Evolutionary conservation across 1,140 invertebrate genomes (phyloP).

Genomic region (Saxidomus purpurata): DNA sequence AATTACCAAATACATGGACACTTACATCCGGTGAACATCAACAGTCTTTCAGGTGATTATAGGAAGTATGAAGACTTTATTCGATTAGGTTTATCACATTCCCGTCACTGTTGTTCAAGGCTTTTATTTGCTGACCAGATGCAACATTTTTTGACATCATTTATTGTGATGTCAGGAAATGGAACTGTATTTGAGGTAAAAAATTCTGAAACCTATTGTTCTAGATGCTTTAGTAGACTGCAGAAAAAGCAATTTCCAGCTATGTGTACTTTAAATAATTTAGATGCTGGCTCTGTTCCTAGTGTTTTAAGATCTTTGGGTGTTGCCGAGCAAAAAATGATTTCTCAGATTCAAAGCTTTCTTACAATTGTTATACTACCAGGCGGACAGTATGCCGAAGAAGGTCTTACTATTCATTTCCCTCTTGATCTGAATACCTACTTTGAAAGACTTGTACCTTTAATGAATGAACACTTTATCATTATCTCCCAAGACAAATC

Average conservation of each 20-base stretch:
- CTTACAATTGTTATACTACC: conserved; percentile 52
- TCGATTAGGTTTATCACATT: not conserved
- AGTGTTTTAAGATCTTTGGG: conserved; percentile 12
- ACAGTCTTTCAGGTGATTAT: not conserved
- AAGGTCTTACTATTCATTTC: conserved; percentile 49
- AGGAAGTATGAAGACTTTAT: not conserved
- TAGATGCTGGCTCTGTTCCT: conserved; percentile 33
- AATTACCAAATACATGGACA: too few relatives aligned
- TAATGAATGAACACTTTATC: conserved; percentile 7
- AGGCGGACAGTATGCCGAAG: conserved; percentile 62
- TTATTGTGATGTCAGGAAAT: not conserved
- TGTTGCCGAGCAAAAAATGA: not conserved
- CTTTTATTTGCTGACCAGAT: not conserved
- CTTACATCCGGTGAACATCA: not conserved
- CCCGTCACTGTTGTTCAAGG: not conserved
- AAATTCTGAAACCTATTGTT: not conserved
- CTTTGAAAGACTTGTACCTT: not conserved
- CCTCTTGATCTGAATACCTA: conserved; percentile 42
- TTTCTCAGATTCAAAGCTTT: conserved; percentile 47
- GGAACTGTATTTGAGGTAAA: not conserved
- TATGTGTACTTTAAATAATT: not conserved
- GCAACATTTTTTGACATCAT: not conserved
- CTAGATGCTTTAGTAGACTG: not conserved
- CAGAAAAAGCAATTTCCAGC: not conserved
- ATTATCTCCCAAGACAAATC: not conserved